phyloP scores from a whole-genome alignment of 2,113 vertebrate genomes.

The Capreolus pygargus region DNA sequence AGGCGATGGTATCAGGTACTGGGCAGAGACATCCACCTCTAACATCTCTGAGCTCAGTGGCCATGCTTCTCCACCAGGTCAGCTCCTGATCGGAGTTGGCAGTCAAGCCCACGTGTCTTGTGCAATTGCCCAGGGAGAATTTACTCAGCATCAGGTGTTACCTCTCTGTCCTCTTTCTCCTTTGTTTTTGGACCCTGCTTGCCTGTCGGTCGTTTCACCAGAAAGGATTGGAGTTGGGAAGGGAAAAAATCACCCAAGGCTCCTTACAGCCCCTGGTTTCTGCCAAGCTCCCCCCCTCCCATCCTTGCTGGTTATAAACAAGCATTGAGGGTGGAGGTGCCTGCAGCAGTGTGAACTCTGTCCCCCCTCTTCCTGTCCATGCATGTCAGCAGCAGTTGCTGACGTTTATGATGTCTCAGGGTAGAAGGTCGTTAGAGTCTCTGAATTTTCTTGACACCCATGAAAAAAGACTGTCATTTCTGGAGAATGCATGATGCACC shows the following conservation, averaged over 20 bases:
- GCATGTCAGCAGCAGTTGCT: not conserved
- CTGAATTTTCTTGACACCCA: not conserved
- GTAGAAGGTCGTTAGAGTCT: not conserved
- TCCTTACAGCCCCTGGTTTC: not conserved
- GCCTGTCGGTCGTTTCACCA: not conserved
- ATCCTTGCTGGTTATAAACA: too few relatives aligned
- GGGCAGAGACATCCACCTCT: not conserved
- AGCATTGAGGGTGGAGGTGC: not conserved
- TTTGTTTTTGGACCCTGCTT: not conserved
- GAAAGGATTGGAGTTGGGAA: not conserved
- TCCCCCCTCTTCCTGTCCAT: not conserved
- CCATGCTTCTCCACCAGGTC: not conserved
- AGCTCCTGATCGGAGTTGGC: not conserved
- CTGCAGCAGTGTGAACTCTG: not conserved
- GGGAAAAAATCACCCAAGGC: not conserved
- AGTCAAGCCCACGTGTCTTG: fast-evolving
- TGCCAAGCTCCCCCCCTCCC: not conserved
- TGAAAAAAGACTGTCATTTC: not conserved
- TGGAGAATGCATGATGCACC: not conserved
- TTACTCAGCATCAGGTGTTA: not conserved
- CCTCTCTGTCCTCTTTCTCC: not conserved
- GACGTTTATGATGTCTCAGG: not conserved
- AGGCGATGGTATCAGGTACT: not conserved
- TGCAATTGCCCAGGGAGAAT: fast-evolving
- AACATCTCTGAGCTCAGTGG: not conserved